phyloP scores from a whole-genome alignment of 2,888 invertebrate species.

The Monochamus alternatus region DNA sequence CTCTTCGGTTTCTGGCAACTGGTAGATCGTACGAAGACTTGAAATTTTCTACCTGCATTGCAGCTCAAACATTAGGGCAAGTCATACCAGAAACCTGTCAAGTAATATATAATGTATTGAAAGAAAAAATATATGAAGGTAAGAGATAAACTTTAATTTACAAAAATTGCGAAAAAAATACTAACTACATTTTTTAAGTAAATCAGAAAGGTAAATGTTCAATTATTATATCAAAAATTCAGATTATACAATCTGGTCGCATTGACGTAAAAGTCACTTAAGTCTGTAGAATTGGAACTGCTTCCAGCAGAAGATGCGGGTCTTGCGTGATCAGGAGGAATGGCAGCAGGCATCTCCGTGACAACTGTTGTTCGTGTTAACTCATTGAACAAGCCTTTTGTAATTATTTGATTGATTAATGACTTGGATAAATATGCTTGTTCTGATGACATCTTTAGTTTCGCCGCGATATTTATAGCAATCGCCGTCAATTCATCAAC shows the following conservation, averaged over 20 bases:
- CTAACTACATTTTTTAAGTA: conserved; percentile 7
- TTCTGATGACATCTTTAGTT: conserved; percentile 26
- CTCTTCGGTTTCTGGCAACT: conserved; percentile 38
- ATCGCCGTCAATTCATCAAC: conserved; percentile 30
- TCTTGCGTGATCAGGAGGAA: conserved; percentile 5
- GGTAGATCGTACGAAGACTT: conserved; percentile 36
- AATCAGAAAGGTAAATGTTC: conserved; percentile 6
- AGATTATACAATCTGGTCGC: not conserved
- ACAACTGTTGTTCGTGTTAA: conserved; percentile 23
- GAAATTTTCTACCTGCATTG: conserved; percentile 48
- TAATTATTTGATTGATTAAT: conserved; percentile 9
- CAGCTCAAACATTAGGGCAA: conserved; percentile 35
- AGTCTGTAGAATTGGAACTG: not conserved
- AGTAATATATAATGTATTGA: conserved; percentile 34
- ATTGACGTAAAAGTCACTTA: not conserved
- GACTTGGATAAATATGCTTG: conserved; percentile 26
- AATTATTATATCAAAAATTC: not conserved
- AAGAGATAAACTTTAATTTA: not conserved
- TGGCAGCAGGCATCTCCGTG: conserved; percentile 18
- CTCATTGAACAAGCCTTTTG: conserved; percentile 8
- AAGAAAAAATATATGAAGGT: conserved; percentile 38
- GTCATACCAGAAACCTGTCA: conserved; percentile 39
- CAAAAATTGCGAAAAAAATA: not conserved
- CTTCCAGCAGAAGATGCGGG: not conserved
- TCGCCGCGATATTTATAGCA: conserved; percentile 27